Percentiles rank a stretch among this genome's conserved stretches.
Conservation (phyloP, 2,113 vertebrate genomes). For the Casuarius casuarius region DNA sequence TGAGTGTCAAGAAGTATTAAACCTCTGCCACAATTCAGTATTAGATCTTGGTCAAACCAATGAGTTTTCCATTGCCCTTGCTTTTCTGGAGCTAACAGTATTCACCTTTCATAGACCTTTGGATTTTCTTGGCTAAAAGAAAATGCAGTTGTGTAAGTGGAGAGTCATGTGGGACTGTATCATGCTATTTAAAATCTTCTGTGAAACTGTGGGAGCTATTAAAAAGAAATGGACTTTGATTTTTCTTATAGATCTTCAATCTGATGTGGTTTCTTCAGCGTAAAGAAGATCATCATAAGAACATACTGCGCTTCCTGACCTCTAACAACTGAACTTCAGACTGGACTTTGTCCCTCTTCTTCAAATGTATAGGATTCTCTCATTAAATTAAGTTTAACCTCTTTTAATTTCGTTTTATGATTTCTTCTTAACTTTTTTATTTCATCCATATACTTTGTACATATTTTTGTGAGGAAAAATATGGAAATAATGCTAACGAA, state of each 20-base stretch:
- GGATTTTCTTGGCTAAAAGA: not conserved
- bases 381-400: not conserved
- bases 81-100: not conserved
- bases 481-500: not conserved
- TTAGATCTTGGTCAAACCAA: not conserved
- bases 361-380: not conserved
- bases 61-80: not conserved
- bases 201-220: not conserved
- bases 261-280: not conserved
- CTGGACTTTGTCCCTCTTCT: not conserved
- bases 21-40: not conserved
- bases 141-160: not conserved
- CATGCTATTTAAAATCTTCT: not conserved
- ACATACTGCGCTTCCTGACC: not conserved
- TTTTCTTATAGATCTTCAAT: slow-evolving; percentile 45
- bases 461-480: not conserved
- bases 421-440: not conserved
- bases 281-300: not conserved
- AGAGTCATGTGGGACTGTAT: not conserved
- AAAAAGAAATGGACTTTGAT: not conserved
- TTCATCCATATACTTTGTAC: not conserved
- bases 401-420: not conserved
- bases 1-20: not conserved
- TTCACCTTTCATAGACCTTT: not conserved
- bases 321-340: not conserved